Evolutionary conservation across 2,888 invertebrate genomes (phyloP), one percentile per base, ranked within the genome.

Genomic region (Ptilodon capucinus): DNA sequence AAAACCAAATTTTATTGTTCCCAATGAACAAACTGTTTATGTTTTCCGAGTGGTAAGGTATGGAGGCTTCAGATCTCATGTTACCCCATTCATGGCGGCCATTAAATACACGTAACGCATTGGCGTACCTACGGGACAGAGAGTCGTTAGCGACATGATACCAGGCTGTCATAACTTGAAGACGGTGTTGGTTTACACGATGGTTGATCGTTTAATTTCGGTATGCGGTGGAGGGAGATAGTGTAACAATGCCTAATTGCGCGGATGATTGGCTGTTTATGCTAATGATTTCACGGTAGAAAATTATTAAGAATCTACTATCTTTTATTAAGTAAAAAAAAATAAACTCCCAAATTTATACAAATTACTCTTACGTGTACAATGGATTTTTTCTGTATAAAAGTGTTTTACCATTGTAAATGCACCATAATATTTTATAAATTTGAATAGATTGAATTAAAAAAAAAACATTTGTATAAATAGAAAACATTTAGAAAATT

Each of bases 11-110:
- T 82, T 83, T 81, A 85, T 84, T 77, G 79, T 76, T 73, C 71
- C 71, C 76, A 73, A 74, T 72, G 67, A 59, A 65, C 68, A 76
- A 79, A 76, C 79, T 86, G 87, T 87, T 88, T 88, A 88, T 88
- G 81, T 84, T 83, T 80, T 80, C 75, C 79, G 56, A 64, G 64
- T 65, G 66, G 60, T 58, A 64, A 48, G 54, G 64, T 45, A 67
- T 67, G 67, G 64, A 76, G 76, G 73, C 78, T 71, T 78, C 73
- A 69, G 76, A 73, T 83, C 84, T 89, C 88, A 76, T 67, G 82
- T 90, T 90, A 86, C 90, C 23, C 79, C 86, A 88, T 90, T 90
- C 89, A 89, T 87, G 80, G 76, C 71, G 80, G 57, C 81, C 84
- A 89, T 90, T 90, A 90, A 88, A 89, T 79, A 82, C 79, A 84